Percentiles rank a stretch among this genome's conserved stretches.
Evolutionary conservation across 2,888 invertebrate genomes (phyloP).

Genomic region (Bombyx huttoni): DNA sequence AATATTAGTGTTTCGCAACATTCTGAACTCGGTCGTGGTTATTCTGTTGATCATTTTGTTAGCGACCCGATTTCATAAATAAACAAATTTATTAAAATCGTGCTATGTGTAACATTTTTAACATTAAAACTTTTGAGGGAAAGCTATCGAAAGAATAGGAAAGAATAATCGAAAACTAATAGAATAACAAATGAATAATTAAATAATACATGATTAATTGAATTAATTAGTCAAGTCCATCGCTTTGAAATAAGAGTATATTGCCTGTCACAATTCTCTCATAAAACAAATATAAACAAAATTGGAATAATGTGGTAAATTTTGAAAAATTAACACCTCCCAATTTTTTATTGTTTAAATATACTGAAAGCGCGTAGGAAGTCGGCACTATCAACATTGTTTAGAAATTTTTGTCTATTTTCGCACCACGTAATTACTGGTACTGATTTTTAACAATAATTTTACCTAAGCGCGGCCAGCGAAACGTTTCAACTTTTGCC

Average conservation of each 20-base stretch:
- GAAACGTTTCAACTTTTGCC: slow-evolving; percentile 22
- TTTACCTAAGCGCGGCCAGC: slow-evolving; percentile 27
- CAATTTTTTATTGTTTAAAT: too few relatives aligned
- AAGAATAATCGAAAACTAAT: too few relatives aligned
- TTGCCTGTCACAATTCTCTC: too few relatives aligned
- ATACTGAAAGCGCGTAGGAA: slow-evolving; percentile 26
- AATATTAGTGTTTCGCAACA: background rate
- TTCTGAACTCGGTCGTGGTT: background rate
- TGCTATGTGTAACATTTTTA: background rate
- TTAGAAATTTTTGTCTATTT: slow-evolving; percentile 51
- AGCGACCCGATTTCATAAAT: background rate
- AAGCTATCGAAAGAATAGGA: background rate
- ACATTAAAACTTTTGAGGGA: background rate
- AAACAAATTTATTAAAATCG: background rate
- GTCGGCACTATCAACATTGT: slow-evolving; percentile 51
- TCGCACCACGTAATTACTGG: slow-evolving; percentile 33
- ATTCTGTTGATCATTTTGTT: background rate
- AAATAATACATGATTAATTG: too few relatives aligned
- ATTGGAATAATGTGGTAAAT: too few relatives aligned
- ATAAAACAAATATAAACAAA: too few relatives aligned
- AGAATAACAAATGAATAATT: too few relatives aligned
- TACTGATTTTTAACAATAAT: slow-evolving; percentile 30
- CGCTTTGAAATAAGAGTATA: too few relatives aligned
- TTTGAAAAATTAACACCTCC: too few relatives aligned
- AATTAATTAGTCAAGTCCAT: too few relatives aligned